Percentiles rank a stretch among this genome's conserved stretches.
Conservation (phyloP, 2,797 vertebrate genomes). For the Limosa lapponica region DNA sequence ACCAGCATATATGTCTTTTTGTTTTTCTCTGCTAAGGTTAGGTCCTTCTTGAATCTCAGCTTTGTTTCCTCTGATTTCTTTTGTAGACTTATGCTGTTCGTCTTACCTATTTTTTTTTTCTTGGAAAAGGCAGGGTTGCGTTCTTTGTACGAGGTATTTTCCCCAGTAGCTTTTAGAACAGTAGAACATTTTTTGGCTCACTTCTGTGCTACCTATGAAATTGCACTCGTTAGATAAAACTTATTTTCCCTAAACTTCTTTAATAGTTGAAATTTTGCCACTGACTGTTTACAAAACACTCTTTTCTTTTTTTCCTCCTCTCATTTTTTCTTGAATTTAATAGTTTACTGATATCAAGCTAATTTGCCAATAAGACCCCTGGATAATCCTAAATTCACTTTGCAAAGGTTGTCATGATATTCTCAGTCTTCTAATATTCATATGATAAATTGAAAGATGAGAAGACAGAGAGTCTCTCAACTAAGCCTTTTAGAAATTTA, state of each 20-base stretch:
- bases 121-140: background rate
- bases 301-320: fast-evolving
- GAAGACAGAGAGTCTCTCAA: background rate
- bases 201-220: background rate
- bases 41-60: background rate
- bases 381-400: background rate
- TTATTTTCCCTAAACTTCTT: background rate
- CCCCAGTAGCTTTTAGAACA: background rate
- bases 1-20: background rate
- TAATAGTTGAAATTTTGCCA: background rate
- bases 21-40: background rate
- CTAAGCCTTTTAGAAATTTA: background rate
- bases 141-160: background rate
- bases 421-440: background rate
- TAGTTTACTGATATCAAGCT: background rate
- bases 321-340: background rate
- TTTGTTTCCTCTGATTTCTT: background rate
- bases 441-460: background rate
- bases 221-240: background rate
- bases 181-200: background rate
- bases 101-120: background rate
- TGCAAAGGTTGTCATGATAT: background rate
- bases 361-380: background rate
- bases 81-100: background rate
- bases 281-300: background rate